A percentile compares a stretch with the other conserved stretches of the same genome.
These are phyloP conservation scores for Bombus picipes DNA, from an alignment of 1,140 invertebrate species.

Conservation along the genomic window DNA sequence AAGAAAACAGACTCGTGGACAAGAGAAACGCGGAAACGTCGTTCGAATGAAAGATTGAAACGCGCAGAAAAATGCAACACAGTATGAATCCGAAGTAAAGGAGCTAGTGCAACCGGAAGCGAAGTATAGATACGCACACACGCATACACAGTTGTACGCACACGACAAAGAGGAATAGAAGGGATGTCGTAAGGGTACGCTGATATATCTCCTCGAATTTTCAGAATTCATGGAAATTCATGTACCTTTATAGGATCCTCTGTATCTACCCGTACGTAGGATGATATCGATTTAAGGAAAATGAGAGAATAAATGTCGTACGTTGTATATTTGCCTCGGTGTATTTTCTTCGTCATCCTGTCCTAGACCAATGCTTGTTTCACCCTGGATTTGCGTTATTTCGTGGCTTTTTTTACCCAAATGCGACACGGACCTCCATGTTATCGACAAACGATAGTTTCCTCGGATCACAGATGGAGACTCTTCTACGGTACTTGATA, in stretches of 20 bases:
- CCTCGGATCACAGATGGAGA: accelerated
- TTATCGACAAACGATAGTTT: background rate
- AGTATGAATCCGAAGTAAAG: background rate
- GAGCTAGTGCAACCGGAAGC: background rate
- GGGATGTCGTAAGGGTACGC: constrained; percentile 40
- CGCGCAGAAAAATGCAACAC: background rate
- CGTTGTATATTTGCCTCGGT: constrained; percentile 44
- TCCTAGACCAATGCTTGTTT: background rate
- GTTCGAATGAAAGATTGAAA: constrained; percentile 35
- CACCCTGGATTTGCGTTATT: background rate
- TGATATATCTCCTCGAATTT: constrained; percentile 44
- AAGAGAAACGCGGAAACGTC: background rate
- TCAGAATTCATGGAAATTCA: constrained; percentile 45
- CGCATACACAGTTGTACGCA: constrained; percentile 44
- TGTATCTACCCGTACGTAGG: constrained; percentile 55
- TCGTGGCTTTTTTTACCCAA: background rate
- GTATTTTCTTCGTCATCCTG: background rate
- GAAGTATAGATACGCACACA: constrained; percentile 37
- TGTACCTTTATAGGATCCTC: constrained; percentile 49
- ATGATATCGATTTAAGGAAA: constrained; percentile 50
- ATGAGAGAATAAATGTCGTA: constrained; percentile 61
- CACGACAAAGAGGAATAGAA: constrained; percentile 28
- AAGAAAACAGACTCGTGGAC: too few species aligned
- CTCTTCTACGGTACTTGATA: background rate
- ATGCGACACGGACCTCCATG: too few species aligned